Base-by-base conservation (phyloP, 2,888 invertebrate species). In the Phasia obesa region DNA sequence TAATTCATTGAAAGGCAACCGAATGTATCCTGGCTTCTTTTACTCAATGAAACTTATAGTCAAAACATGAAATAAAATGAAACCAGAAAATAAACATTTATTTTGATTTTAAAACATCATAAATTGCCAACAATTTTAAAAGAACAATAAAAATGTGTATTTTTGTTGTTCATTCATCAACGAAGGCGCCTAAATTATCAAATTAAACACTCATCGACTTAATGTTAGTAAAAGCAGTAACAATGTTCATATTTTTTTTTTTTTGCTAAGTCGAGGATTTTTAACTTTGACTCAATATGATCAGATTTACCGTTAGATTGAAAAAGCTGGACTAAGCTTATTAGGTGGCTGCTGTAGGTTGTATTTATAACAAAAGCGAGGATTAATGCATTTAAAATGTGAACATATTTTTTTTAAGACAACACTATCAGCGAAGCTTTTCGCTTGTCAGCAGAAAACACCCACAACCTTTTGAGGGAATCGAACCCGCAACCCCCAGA, bases 41-140 rank as follows among this genome's bases (percentile, higher is more conserved):
- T 75, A 23, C 17, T 53, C 65, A 79, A 73, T 73, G 73, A 67
- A 73, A 67, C 65, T 60, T 67, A 4, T 44, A 75, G 77, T 82
- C 77, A 82, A 77, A 74, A 73, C 73, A 67, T 49, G n/a, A n/a
- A n/a, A n/a, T n/a, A n/a, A 38, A 57, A 73, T 69, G 59, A 71
- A 55, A 21, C 42, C 38, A 44, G 21, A 70, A 62, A 73, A 49
- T 59, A 64, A 60, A 27, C 6, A 21, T 57, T 38, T 47, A 64
- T 35, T 57, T 65, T 53, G 38, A n/a, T 57, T 57, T 69, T 53
- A 69, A 74, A 70, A 70, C 79, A 78, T 69, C 73, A 65, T 75
- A 79, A 83, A 83, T 83, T 83, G 82, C 59, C 82, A 70, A 70
- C 79, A 83, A 75, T 83, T 83, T 81, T 59, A 49, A 65, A 65